These are phyloP conservation scores for Ophthalmolycus amberensis DNA, from an alignment of 2,113 vertebrate genomes.

Conservation along the genomic window DNA sequence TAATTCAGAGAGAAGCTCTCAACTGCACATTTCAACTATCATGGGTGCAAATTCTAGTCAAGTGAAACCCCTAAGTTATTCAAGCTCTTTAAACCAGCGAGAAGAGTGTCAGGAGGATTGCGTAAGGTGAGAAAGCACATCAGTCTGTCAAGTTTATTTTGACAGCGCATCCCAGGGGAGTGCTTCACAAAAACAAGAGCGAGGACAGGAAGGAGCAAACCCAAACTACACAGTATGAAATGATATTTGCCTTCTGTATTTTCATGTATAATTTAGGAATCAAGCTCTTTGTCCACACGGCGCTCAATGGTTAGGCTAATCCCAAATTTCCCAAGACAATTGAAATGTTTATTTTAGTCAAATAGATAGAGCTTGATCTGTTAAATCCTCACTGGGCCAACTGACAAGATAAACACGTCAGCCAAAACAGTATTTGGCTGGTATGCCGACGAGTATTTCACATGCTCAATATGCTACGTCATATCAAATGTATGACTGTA, in stretches of 20 bases:
- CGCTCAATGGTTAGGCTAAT: slow-evolving; percentile 1
- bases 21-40: slow-evolving; percentile 8
- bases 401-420: background rate
- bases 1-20: background rate
- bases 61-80: slow-evolving; percentile 32
- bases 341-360: slow-evolving; percentile 14
- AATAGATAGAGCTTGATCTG: slow-evolving; percentile 15
- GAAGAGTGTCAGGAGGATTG: slow-evolving; percentile 26
- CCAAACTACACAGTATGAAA: background rate
- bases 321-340: slow-evolving; percentile 27
- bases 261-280: background rate
- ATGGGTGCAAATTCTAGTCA: slow-evolving; percentile 13
- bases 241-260: background rate
- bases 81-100: slow-evolving; percentile 22
- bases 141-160: slow-evolving; percentile 31
- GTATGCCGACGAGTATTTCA: background rate
- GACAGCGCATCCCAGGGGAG: slow-evolving; percentile 32
- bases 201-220: slow-evolving; percentile 11
- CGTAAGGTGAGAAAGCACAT: slow-evolving; percentile 11
- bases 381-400: background rate
- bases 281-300: background rate
- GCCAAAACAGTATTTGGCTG: background rate
- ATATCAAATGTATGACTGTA: background rate
- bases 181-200: background rate
- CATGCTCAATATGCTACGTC: background rate